Evolutionary conservation across 2,797 vertebrate genomes (phyloP).

Genomic region (Phylloscopus collybita): DNA sequence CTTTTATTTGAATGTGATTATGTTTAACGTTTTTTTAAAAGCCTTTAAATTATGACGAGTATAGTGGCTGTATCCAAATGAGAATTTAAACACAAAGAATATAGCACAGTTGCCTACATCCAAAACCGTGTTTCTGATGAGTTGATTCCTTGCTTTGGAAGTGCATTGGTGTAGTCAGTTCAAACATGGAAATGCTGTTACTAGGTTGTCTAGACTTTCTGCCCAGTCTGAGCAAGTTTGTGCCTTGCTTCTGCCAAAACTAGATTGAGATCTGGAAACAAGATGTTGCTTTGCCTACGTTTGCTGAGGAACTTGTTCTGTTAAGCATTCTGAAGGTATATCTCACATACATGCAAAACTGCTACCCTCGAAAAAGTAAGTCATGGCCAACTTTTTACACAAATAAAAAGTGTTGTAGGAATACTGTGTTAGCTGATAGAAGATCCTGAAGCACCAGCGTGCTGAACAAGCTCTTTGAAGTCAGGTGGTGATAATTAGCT

Average conservation of each 20-base stretch:
- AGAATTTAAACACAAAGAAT: neutral
- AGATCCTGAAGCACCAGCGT: neutral
- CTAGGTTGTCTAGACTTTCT: slow-evolving; percentile 52
- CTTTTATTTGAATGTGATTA: slow-evolving; percentile 20
- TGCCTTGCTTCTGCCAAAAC: slow-evolving; percentile 35
- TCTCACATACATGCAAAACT: slow-evolving; percentile 29
- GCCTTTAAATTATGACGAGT: neutral
- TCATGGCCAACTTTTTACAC: neutral
- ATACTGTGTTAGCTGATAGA: neutral
- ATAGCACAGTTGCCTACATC: neutral
- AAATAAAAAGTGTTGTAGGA: neutral
- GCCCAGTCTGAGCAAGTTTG: slow-evolving; percentile 38
- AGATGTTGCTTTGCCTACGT: slow-evolving; percentile 9
- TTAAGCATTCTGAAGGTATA: neutral
- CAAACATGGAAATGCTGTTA: slow-evolving; percentile 20
- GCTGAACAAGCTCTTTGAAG: neutral
- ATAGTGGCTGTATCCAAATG: neutral
- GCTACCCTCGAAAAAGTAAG: neutral
- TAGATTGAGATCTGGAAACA: slow-evolving; percentile 30
- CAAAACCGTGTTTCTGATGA: neutral
- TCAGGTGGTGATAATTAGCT: neutral
- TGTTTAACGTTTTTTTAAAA: neutral
- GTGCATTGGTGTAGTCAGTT: neutral
- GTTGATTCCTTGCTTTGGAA: neutral
- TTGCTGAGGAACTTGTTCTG: slow-evolving; percentile 53